phyloP scores from a whole-genome alignment of 2,797 vertebrate species.

The Acanthornis magna region DNA sequence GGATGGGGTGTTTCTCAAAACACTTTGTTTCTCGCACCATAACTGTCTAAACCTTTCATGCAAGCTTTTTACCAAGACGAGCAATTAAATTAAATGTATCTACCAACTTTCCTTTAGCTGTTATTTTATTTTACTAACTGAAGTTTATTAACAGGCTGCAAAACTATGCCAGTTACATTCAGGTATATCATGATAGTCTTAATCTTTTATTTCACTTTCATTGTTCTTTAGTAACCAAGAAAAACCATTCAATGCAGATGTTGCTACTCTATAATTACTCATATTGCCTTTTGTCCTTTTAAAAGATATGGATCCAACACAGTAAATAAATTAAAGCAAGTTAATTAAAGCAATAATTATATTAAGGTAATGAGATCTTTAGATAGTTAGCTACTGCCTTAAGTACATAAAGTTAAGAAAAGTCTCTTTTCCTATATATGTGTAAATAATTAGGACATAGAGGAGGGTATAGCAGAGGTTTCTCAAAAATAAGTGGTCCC shows the following conservation, averaged over 20 bases:
- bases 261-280: not conserved
- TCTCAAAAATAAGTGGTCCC: not conserved
- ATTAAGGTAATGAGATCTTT: not conserved
- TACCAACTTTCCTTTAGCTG: not conserved
- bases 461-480: not conserved
- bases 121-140: not conserved
- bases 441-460: not conserved
- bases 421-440: not conserved
- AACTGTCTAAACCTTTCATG: not conserved
- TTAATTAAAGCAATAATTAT: not conserved
- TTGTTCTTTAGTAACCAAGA: not conserved
- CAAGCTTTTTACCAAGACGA: not conserved
- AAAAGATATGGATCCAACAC: not conserved
- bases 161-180: not conserved
- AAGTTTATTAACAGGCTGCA: not conserved
- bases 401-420: not conserved
- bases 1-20: not conserved
- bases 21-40: not conserved
- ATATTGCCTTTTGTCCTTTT: not conserved
- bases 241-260: not conserved
- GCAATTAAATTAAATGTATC: not conserved
- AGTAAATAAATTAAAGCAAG: not conserved
- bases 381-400: not conserved
- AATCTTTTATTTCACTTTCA: not conserved
- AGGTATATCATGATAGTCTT: not conserved